phyloP scores from a whole-genome alignment of 2,888 invertebrate genomes.

The Lycophotia porphyrea region DNA sequence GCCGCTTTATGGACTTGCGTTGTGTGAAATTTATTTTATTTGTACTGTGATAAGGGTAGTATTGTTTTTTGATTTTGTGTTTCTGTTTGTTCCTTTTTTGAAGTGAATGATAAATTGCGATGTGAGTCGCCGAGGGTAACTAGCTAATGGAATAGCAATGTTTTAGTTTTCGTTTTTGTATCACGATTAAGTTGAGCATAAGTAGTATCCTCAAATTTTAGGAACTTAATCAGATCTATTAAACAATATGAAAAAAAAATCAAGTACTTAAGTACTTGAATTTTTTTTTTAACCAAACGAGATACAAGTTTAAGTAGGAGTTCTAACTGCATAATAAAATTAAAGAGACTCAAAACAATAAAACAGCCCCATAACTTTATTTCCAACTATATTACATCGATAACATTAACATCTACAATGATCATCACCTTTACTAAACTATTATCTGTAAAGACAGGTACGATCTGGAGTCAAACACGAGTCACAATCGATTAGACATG shows the following conservation, averaged over 20 bases:
- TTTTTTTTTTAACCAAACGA: too few species aligned
- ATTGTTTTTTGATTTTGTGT: constrained; percentile 40
- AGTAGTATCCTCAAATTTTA: neutral
- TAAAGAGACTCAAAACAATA: neutral
- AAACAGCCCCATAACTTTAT: neutral
- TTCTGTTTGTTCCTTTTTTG: constrained; percentile 27
- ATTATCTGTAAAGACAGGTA: constrained; percentile 58
- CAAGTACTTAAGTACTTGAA: too few species aligned
- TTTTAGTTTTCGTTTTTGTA: neutral
- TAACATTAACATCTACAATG: constrained; percentile 19
- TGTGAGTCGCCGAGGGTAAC: too few species aligned
- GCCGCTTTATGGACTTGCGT: constrained; percentile 44
- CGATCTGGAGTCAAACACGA: constrained; percentile 57
- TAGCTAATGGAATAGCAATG: neutral
- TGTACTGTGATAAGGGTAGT: constrained; percentile 45
- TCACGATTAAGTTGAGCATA: neutral
- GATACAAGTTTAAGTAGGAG: neutral
- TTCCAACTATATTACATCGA: constrained; percentile 3
- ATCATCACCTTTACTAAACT: constrained; percentile 42
- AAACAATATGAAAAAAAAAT: neutral
- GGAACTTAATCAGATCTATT: neutral
- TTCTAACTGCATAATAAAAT: neutral
- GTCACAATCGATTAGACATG: constrained; percentile 67
- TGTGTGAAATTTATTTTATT: constrained; percentile 56
- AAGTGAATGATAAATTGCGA: neutral